These are phyloP conservation scores for Bellardia pandia DNA, from an alignment of 2,888 invertebrate genomes.

Conservation along the genomic window DNA sequence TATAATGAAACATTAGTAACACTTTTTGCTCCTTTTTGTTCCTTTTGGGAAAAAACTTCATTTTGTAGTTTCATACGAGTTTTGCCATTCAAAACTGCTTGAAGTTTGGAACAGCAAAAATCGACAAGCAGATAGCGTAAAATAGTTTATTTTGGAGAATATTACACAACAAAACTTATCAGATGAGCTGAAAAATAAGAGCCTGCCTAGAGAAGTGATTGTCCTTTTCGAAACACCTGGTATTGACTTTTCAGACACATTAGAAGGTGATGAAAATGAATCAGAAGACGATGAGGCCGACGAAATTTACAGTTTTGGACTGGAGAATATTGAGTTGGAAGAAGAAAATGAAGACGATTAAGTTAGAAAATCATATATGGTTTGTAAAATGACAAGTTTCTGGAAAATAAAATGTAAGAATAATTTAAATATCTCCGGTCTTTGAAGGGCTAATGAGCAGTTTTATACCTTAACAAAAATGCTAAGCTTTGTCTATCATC, in stretches of 20 bases:
- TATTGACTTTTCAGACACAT: slow-evolving; percentile 23
- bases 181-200: slow-evolving; percentile 16
- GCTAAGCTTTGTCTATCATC: background rate
- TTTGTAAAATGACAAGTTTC: slow-evolving; percentile 4
- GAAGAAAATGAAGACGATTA: background rate
- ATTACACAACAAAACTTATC: too few species aligned
- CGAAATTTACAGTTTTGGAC: slow-evolving; percentile 29
- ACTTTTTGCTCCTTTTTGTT: too few species aligned
- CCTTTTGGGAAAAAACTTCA: too few species aligned
- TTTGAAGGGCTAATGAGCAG: background rate
- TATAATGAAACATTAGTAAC: too few species aligned
- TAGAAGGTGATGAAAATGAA: slow-evolving; percentile 17
- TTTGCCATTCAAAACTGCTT: too few species aligned
- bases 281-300: slow-evolving; percentile 37
- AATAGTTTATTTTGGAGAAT: too few species aligned
- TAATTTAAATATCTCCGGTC: background rate
- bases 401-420: background rate
- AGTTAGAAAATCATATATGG: background rate
- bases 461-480: background rate
- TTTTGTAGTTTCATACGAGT: too few species aligned
- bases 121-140: too few species aligned
- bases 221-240: slow-evolving; percentile 9
- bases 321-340: slow-evolving; percentile 38
- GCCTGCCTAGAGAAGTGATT: slow-evolving; percentile 21
- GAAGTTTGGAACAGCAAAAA: too few species aligned